A percentile compares a stretch with the other conserved stretches of the same genome.
Conservation (phyloP, 2,113 vertebrate species). For the Fulica atra region DNA sequence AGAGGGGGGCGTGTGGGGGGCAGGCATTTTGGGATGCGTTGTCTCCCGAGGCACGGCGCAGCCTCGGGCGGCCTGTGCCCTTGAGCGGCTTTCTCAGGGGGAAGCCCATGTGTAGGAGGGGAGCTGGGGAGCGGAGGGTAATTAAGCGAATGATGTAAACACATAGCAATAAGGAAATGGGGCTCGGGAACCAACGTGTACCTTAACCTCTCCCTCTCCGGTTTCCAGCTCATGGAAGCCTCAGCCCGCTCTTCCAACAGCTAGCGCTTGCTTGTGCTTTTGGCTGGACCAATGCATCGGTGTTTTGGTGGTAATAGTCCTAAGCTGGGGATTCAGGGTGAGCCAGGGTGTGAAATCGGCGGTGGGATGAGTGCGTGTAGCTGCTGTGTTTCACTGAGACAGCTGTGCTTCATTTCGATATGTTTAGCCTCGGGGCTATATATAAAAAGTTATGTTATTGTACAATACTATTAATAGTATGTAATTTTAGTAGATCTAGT, state of each 20-base stretch:
- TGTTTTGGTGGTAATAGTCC: neutral
- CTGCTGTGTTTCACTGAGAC: neutral
- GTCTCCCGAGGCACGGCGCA: too few relatives aligned
- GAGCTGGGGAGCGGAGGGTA: neutral
- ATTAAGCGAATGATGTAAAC: neutral
- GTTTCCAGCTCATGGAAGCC: too few relatives aligned
- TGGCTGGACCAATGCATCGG: fast-evolving
- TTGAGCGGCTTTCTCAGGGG: neutral
- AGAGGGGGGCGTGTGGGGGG: fast-evolving
- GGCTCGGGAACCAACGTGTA: fast-evolving
- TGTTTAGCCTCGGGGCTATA: neutral
- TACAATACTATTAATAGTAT: slow-evolving; percentile 6
- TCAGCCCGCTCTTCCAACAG: fast-evolving
- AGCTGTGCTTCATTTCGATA: neutral
- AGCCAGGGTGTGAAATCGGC: neutral
- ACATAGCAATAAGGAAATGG: fast-evolving
- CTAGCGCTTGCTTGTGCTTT: fast-evolving
- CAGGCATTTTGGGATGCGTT: fast-evolving
- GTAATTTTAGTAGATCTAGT: neutral
- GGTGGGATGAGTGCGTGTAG: neutral
- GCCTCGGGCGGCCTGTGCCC: neutral
- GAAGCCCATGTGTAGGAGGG: neutral
- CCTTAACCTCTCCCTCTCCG: fast-evolving
- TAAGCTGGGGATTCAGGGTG: neutral
- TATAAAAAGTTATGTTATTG: slow-evolving; percentile 17